Evolutionary conservation across 2,113 vertebrate genomes (phyloP).

Genomic region (Leiothrix lutea): DNA sequence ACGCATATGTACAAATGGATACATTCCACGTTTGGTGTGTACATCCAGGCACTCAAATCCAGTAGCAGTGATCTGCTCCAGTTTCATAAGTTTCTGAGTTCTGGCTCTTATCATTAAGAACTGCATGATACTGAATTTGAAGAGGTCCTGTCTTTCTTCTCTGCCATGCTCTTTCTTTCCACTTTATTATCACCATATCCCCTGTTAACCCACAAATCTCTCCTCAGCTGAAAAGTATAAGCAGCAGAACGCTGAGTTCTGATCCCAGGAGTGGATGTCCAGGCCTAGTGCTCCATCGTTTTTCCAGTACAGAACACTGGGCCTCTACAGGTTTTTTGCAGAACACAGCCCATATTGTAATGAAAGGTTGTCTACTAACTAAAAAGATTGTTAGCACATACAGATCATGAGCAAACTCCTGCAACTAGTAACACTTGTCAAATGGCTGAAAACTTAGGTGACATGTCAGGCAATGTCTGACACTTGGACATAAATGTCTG

Average conservation of each 20-base stretch:
- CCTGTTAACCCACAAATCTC: background rate
- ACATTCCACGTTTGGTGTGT: background rate
- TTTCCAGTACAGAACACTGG: background rate
- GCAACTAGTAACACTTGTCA: background rate
- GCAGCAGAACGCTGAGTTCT: background rate
- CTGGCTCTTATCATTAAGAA: background rate
- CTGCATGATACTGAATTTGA: background rate
- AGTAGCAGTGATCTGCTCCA: background rate
- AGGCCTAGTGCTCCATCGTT: background rate
- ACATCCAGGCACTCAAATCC: background rate
- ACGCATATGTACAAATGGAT: background rate
- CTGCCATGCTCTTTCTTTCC: background rate
- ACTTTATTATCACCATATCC: background rate
- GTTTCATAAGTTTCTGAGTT: background rate
- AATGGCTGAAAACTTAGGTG: background rate
- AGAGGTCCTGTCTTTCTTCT: background rate
- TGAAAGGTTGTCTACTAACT: background rate
- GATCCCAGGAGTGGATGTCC: background rate
- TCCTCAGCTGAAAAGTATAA: background rate
- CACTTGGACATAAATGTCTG: background rate
- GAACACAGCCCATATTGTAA: background rate
- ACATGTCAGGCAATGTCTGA: background rate
- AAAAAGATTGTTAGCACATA: background rate
- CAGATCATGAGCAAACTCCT: background rate
- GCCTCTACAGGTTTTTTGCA: background rate